Evolutionary conservation across 2,797 vertebrate genomes (phyloP).

Genomic region (Pseudochirops corinnae): DNA sequence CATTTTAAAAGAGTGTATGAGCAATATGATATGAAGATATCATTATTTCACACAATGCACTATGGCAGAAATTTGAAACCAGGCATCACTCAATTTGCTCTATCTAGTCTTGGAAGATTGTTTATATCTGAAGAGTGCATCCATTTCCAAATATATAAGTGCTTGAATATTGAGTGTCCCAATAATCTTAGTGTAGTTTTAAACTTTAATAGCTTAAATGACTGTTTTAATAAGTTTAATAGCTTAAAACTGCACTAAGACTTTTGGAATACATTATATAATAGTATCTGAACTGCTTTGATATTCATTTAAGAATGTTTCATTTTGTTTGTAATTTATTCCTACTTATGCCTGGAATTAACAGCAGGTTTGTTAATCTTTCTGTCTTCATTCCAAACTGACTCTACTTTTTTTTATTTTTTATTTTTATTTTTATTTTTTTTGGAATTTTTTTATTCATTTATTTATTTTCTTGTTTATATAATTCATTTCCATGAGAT

Average conservation of each 20-base stretch:
- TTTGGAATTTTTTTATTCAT: too few relatives aligned
- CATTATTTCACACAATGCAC: constrained; percentile 49
- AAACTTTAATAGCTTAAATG: not conserved
- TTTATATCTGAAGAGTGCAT: not conserved
- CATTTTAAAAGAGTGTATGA: constrained; percentile 68
- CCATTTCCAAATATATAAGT: not conserved
- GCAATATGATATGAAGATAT: not conserved
- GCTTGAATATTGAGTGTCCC: not conserved
- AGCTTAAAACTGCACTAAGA: not conserved
- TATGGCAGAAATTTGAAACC: not conserved
- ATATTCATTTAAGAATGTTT: not conserved
- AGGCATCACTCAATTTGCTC: not conserved
- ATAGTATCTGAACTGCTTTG: not conserved
- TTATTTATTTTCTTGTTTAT: too few relatives aligned
- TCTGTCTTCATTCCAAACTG: not conserved
- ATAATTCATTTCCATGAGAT: too few relatives aligned
- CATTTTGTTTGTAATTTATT: not conserved
- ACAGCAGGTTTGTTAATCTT: not conserved
- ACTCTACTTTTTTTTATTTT: not conserved
- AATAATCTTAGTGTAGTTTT: not conserved
- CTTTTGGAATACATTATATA: not conserved
- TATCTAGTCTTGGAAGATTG: not conserved
- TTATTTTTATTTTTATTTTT: too few relatives aligned
- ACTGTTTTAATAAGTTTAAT: not conserved
- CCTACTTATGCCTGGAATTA: not conserved